A percentile compares a stretch with the other conserved stretches of the same genome.
Evolutionary conservation across 2,113 vertebrate genomes (phyloP).

Genomic region (Passer domesticus): DNA sequence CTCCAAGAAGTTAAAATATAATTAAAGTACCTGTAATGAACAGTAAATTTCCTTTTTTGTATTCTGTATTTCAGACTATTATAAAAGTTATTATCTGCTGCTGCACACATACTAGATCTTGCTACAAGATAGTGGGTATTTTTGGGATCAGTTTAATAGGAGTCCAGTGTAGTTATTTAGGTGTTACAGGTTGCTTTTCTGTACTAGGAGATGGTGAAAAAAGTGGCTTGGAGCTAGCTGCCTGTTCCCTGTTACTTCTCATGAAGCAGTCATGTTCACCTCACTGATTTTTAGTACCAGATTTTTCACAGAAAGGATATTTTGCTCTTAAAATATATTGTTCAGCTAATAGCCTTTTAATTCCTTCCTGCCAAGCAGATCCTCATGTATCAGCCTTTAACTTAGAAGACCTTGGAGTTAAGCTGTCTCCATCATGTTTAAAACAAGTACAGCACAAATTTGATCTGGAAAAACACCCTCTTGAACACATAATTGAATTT

Average conservation of each 20-base stretch:
- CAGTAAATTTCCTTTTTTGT: background rate
- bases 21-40: background rate
- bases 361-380: background rate
- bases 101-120: background rate
- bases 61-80: background rate
- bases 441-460: background rate
- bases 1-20: background rate
- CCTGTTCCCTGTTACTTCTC: background rate
- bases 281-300: background rate
- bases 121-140: background rate
- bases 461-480: background rate
- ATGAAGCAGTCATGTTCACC: background rate
- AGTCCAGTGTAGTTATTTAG: background rate
- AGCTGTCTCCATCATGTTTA: background rate
- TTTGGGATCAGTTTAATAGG: background rate
- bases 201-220: rapidly evolving
- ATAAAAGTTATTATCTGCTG: background rate
- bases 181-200: background rate
- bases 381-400: background rate
- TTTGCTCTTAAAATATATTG: background rate
- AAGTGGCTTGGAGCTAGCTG: background rate
- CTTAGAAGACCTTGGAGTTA: background rate
- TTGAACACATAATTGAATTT: background rate
- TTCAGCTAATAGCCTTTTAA: background rate
- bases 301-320: background rate